Percentiles rank a stretch among this genome's conserved stretches.
Conservation (phyloP, 1,140 invertebrate genomes). For the Rhyacophila brunnea region DNA sequence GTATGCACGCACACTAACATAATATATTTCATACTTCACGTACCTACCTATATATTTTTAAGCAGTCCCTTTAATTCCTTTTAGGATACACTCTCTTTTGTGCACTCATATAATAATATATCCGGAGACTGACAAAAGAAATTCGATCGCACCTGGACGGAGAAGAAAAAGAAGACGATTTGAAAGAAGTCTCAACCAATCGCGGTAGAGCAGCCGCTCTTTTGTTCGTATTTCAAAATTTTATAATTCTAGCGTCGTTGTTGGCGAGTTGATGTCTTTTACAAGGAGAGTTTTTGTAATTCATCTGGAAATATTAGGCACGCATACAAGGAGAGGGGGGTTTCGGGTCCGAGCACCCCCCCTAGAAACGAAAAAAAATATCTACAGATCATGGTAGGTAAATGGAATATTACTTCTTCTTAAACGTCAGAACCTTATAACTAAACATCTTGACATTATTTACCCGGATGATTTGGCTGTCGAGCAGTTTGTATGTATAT, state of each 20-base stretch:
- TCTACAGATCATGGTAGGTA: too few relatives aligned
- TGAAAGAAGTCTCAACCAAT: constrained; percentile 8
- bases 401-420: too few relatives aligned
- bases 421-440: too few relatives aligned
- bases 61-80: constrained; percentile 14
- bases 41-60: constrained; percentile 7
- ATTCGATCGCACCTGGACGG: constrained; percentile 21
- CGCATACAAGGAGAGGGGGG: too few relatives aligned
- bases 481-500: too few relatives aligned
- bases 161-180: background rate
- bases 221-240: constrained; percentile 13
- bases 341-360: too few relatives aligned
- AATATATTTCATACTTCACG: background rate
- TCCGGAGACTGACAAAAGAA: constrained; percentile 23
- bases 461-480: too few relatives aligned
- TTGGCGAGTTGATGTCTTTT: background rate
- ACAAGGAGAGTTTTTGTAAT: too few relatives aligned
- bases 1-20: background rate
- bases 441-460: too few relatives aligned
- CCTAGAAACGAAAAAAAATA: too few relatives aligned
- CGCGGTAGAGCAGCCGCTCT: constrained; percentile 1
- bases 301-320: too few relatives aligned
- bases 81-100: constrained; percentile 15
- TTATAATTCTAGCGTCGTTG: background rate
- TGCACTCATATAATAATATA: constrained; percentile 17